Evolutionary conservation across 2,113 vertebrate species (phyloP), one percentile per base, ranked within the genome.

Genomic region (Vidua macroura): DNA sequence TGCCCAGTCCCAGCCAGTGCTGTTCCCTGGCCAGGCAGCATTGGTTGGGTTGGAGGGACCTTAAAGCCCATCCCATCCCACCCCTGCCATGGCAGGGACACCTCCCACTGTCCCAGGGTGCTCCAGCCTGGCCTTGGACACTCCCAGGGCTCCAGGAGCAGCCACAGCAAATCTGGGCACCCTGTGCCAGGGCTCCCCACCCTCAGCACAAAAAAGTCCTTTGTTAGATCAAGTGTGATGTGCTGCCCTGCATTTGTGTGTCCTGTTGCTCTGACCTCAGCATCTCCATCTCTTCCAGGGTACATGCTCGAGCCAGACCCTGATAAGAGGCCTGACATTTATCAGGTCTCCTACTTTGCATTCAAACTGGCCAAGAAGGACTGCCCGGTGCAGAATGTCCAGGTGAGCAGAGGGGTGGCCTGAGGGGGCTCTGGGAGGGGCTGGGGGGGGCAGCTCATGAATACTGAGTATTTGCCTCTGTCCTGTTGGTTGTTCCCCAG

Each of bases 241-340:
- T 22, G 16, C 64, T 88, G 11, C 1, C 0, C 6, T 66, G 37
- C 41, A 3, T 31, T 27, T 53, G 31, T 52, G 53, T 77, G 22
- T 35, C 30, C 44, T 55, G 2, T 14, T 56, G 41, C 28, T 87
- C 90, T 95, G 83, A 95, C 25, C 1, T 2, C 17, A 9, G 17
- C 9, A 3, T 70, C 66, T 93, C 68, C 83, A 11, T 84, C 87
- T 93, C 62, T 70, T 44, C 6, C 46, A 97, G 99, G 99, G 83
- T 99, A 99, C 90, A 99, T 99, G 99, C 98, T 99, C 92, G 99
- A 99, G 93, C 99, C 99, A 94, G 99, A 99, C 92, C 98, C 99
- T 31, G 99, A 99, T 73, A 98, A 98, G 93, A 98, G 99, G 92
- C 99, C 99, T 21, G 99, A 99, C 96, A 99, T 99, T 96, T 99